Conservation (phyloP, 2,113 vertebrate species). For the Propithecus coquereli region DNA sequence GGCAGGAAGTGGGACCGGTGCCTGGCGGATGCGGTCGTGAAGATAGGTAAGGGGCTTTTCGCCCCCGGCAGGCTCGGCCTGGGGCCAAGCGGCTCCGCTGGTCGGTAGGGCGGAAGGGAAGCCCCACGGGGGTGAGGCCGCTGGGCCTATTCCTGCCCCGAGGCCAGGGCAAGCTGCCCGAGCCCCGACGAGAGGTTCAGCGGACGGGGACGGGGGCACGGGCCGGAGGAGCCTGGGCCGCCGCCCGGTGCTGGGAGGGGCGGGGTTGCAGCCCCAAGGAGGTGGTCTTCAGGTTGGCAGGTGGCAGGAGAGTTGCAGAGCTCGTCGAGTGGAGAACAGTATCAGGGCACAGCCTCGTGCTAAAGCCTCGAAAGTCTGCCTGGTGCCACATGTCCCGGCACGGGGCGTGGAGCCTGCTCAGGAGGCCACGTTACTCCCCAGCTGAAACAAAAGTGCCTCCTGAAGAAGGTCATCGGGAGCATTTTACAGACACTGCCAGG, state of each 20-base stretch:
- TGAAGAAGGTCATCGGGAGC: constrained; percentile 25
- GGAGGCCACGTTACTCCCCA: not conserved
- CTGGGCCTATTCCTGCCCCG: not conserved
- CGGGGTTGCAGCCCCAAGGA: not conserved
- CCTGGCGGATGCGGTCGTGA: constrained; percentile 89
- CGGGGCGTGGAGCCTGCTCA: not conserved
- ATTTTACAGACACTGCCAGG: not conserved
- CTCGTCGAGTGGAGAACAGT: not conserved
- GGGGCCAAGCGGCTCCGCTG: not conserved
- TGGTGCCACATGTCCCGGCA: not conserved
- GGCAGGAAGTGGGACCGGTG: constrained; percentile 95
- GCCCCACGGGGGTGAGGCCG: not conserved
- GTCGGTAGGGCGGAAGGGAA: not conserved
- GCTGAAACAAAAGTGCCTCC: not conserved
- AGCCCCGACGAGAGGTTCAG: not conserved
- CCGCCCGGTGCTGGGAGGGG: fast-evolving
- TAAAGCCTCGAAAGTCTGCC: not conserved
- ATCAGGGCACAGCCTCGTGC: not conserved
- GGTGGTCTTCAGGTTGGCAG: not conserved
- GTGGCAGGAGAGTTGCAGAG: not conserved
- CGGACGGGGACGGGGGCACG: not conserved
- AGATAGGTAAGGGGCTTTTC: constrained; percentile 86
- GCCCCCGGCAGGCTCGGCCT: not conserved
- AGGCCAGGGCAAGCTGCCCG: fast-evolving
- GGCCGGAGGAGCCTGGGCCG: not conserved